Percentiles rank a stretch among this genome's conserved stretches.
phyloP scores from a whole-genome alignment of 92 coral and sea anemone species.

The Micromussa lordhowensis region DNA sequence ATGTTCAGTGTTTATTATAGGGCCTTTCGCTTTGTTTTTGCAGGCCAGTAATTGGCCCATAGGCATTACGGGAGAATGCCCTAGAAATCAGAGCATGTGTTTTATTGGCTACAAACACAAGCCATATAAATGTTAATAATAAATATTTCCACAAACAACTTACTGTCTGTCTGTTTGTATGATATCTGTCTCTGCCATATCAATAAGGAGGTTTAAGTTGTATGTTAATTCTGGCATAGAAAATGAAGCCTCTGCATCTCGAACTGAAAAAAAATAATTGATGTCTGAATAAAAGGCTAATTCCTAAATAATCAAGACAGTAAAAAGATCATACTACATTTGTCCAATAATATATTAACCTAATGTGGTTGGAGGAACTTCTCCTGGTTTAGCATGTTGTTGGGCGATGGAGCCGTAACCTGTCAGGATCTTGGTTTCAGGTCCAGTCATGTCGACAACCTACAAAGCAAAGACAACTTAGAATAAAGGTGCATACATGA shows the following conservation, averaged over 20 bases:
- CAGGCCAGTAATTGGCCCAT: too few species aligned
- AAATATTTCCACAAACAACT: conserved; percentile 30
- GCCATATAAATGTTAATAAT: too few species aligned
- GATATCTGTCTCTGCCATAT: conserved; percentile 93
- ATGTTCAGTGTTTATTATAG: too few species aligned
- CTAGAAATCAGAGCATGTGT: too few species aligned
- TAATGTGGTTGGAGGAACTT: conserved; percentile 85
- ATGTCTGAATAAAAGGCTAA: not conserved
- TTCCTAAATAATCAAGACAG: not conserved
- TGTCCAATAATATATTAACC: conserved; percentile 26
- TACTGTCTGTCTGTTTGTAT: conserved; percentile 97
- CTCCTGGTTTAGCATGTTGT: conserved; percentile 99
- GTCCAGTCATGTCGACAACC: conserved; percentile 99
- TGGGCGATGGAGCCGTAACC: conserved; percentile 99
- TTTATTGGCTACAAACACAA: too few species aligned
- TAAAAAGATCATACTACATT: too few species aligned
- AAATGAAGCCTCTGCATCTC: conserved; percentile 87
- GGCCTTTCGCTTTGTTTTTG: too few species aligned
- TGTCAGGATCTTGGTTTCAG: conserved; percentile 94
- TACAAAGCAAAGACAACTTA: conserved; percentile 4
- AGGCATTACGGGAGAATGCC: too few species aligned
- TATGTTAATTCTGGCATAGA: conserved; percentile 95
- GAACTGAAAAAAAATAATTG: conserved; percentile 57
- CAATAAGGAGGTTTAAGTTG: conserved; percentile 87
- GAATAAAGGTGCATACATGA: not conserved